These are phyloP conservation scores for Catostomus latipinnis DNA, from an alignment of 2,797 vertebrate species.

Conservation along the genomic window DNA sequence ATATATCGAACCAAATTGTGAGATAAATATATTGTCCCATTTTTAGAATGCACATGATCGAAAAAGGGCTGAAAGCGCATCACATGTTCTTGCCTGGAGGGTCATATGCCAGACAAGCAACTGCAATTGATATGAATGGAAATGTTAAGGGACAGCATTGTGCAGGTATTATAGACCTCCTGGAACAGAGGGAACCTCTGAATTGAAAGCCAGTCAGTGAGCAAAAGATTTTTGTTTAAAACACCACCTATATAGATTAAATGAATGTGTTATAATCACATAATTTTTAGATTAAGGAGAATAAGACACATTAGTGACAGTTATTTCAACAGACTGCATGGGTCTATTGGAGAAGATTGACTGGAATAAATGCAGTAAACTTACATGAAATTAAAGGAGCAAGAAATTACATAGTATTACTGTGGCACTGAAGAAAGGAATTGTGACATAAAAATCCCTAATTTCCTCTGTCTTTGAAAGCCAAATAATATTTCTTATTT, in stretches of 20 bases:
- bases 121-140: too few relatives aligned
- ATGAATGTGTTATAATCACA: not conserved
- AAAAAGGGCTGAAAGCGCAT: too few relatives aligned
- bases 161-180: too few relatives aligned
- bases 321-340: not conserved
- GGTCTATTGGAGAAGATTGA: not conserved
- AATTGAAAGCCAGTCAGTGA: not conserved
- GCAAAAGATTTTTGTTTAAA: not conserved
- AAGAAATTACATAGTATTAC: not conserved
- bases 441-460: conserved; percentile 25
- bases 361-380: not conserved
- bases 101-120: too few relatives aligned
- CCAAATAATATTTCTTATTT: not conserved
- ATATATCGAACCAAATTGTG: too few relatives aligned
- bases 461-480: not conserved
- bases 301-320: not conserved
- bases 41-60: too few relatives aligned
- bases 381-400: not conserved
- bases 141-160: too few relatives aligned
- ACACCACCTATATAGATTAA: not conserved
- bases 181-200: too few relatives aligned
- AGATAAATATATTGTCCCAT: too few relatives aligned
- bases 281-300: not conserved
- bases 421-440: conserved; percentile 2
- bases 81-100: too few relatives aligned